Conservation (phyloP, 2,888 invertebrate genomes). For the Mycogona germanica region DNA sequence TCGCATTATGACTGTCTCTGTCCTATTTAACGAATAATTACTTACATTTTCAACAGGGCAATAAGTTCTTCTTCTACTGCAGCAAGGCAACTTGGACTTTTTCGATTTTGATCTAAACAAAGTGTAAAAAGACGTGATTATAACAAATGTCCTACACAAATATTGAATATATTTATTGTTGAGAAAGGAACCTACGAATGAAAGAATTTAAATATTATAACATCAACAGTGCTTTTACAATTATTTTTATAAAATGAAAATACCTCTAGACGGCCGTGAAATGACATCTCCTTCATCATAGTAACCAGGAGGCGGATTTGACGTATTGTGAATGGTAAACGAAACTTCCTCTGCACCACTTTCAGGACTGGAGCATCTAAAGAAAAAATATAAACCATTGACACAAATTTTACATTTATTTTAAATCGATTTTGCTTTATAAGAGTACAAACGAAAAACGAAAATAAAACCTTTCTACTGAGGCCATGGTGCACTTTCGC, state of each 20-base stretch:
- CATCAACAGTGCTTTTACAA: too few species aligned
- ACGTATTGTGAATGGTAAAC: conserved; percentile 5
- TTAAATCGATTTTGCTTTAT: not conserved
- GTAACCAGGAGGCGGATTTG: conserved; percentile 5
- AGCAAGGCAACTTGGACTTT: conserved; percentile 16
- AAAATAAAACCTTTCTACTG: not conserved
- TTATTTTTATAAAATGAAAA: too few species aligned
- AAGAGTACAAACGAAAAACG: too few species aligned
- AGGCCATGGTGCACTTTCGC: not conserved
- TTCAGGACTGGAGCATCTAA: conserved; percentile 12
- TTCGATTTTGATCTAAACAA: conserved; percentile 15
- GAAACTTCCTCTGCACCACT: not conserved
- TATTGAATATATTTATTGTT: not conserved
- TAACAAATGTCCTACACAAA: not conserved
- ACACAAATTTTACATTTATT: not conserved
- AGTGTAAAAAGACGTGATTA: too few species aligned
- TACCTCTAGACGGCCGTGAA: too few species aligned
- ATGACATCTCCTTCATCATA: too few species aligned
- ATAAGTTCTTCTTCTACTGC: conserved; percentile 16
- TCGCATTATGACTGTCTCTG: too few species aligned
- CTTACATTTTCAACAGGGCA: conserved; percentile 15
- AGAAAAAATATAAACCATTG: not conserved
- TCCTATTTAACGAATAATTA: too few species aligned
- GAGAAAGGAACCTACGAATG: too few species aligned
- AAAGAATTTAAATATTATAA: too few species aligned